Evolutionary conservation across 2,113 vertebrate species (phyloP).

Genomic region (Phrynosoma blainvillii): DNA sequence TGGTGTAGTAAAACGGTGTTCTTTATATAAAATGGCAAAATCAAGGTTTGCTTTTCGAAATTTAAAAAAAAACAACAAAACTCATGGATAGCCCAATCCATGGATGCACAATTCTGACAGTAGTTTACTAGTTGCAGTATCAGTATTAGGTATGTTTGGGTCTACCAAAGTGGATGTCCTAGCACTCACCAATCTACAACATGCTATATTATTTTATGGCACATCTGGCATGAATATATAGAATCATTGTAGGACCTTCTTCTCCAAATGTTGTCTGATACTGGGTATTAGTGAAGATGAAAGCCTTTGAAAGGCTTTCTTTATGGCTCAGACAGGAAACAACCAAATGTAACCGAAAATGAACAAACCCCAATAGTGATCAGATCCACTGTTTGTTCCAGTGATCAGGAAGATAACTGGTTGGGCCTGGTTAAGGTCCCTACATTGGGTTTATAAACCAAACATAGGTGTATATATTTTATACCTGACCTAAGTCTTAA

Average conservation of each 20-base stretch:
- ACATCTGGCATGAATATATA: neutral
- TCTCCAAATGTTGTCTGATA: neutral
- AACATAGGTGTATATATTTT: neutral
- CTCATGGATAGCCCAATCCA: no score
- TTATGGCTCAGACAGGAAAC: neutral
- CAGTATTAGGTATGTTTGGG: neutral
- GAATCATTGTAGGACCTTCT: neutral
- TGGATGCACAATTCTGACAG: no score
- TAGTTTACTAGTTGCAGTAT: neutral
- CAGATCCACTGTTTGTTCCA: neutral
- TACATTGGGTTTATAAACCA: constrained; percentile 5
- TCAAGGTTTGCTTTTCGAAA: no score
- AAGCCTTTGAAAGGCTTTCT: neutral
- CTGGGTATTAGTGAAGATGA: neutral
- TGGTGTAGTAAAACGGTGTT: no score
- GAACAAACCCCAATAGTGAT: neutral
- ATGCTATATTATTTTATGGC: neutral
- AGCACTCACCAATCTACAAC: neutral
- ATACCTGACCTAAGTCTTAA: constrained; percentile 2
- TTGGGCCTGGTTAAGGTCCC: neutral
- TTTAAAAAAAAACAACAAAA: no score
- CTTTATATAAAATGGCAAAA: no score
- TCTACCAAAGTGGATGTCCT: neutral
- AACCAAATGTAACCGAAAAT: neutral
- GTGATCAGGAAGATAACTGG: neutral